Base-by-base conservation (phyloP, 2,888 invertebrate genomes). In the Kryphioiulus occultus region DNA sequence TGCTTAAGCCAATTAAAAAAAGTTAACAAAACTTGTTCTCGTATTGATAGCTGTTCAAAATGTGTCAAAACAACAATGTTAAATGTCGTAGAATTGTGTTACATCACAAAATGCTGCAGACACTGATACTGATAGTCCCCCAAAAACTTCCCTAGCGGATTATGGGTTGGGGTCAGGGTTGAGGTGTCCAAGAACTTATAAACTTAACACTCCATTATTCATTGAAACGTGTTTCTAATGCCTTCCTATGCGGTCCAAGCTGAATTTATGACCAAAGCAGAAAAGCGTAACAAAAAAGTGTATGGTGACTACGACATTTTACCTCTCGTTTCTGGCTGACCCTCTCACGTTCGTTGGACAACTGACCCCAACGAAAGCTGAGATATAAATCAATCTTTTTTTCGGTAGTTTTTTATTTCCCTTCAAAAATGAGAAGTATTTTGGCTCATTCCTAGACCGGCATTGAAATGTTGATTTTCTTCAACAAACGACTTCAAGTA, bases 301-400 rank as follows among this genome's bases (percentile, higher is more conserved):
- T 59, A 22, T 59, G 3, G 22, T n/a, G 59, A n/a, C 22, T 22
- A 22, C 22, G 59, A 59, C 59, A 59, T 59, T 59, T 59, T 59
- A 59, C 59, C 59, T 59, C 59, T 22, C 59, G n/a, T 22, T 59
- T 59, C 4, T n/a, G 9, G 59, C 22, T 59, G 59, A 59, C 59
- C 59, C 59, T n/a, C n/a, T 59, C 59, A 59, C 59, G 59, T 59
- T 59, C 22, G 59, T n/a, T 59, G 59, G 59, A 59, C 59, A 59
- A 59, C 59, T 59, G 59, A 59, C 59, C 59, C 59, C n/a, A n/a
- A 59, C 59, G n/a, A 59, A n/a, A 59, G n/a, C 19, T n/a, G n/a
- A 22, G 9, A n/a, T 59, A 59, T 59, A 59, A 59, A 59, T 59
- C 59, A 59, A 0, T 59, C 19, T 53, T 53, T 53, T 53, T 53